These are phyloP conservation scores for Brachionus asplanchnoidis DNA, from an alignment of 1,140 invertebrate species.

Conservation along the genomic window DNA sequence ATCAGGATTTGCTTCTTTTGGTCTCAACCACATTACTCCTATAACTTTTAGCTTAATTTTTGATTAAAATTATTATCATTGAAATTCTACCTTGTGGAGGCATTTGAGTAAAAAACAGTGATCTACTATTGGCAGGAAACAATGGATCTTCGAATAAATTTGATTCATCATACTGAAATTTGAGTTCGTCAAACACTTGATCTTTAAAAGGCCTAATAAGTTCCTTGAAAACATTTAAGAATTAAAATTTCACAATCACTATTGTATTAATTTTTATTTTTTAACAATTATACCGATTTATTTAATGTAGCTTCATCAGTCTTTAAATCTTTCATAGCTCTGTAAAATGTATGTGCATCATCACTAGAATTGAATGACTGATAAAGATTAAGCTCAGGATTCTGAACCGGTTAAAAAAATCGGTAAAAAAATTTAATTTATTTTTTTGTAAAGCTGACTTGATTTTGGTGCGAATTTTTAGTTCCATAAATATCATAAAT, in stretches of 20 bases:
- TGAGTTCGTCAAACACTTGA: conserved; percentile 35
- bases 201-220: conserved; percentile 16
- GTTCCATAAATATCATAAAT: not conserved
- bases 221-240: not conserved
- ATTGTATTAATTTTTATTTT: no score
- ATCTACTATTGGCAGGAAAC: conserved; percentile 26
- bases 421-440: not conserved
- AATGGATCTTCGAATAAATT: conserved; percentile 41
- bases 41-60: not conserved
- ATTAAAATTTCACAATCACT: no score
- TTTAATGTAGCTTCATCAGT: conserved; percentile 81
- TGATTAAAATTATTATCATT: no score
- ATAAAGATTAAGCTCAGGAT: not conserved
- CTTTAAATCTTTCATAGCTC: conserved; percentile 53
- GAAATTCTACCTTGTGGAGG: conserved; percentile 7
- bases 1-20: conserved; percentile 46
- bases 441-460: not conserved
- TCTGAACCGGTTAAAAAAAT: not conserved
- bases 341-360: conserved; percentile 51
- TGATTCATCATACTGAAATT: conserved; percentile 1
- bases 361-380: conserved; percentile 25
- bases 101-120: conserved; percentile 31
- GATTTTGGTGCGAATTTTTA: not conserved
- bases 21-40: not conserved
- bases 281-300: conserved; percentile 55